Percentiles rank a stretch among this genome's conserved stretches.
Evolutionary conservation across 2,113 vertebrate species (phyloP).

Genomic region (Cnemophilus loriae): DNA sequence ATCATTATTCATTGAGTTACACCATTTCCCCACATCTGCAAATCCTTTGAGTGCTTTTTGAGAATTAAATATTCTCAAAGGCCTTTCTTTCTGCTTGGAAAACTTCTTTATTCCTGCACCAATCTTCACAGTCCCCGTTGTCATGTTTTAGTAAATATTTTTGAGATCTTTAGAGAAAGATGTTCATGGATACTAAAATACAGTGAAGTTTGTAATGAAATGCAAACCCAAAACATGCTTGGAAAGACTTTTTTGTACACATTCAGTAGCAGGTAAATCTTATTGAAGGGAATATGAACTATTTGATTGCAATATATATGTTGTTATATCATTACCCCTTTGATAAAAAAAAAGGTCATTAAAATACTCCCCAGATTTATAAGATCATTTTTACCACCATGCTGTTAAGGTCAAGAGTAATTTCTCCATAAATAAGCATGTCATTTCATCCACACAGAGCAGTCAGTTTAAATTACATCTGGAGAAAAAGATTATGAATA

Average conservation of each 20-base stretch:
- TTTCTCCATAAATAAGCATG: neutral
- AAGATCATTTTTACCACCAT: neutral
- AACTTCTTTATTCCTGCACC: neutral
- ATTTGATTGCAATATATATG: neutral
- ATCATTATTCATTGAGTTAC: neutral
- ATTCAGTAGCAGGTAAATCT: neutral
- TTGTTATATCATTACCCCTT: neutral
- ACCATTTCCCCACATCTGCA: neutral
- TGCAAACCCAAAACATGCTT: neutral
- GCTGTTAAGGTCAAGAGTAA: neutral
- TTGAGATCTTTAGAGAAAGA: neutral
- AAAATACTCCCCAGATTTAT: neutral
- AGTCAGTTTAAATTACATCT: neutral
- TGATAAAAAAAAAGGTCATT: neutral
- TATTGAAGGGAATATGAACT: neutral
- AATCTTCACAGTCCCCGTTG: fast-evolving
- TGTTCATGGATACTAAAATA: neutral
- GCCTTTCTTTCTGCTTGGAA: neutral
- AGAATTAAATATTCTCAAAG: neutral
- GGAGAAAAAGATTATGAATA: neutral
- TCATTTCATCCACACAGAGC: neutral
- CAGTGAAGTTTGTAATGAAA: neutral
- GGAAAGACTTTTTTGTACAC: neutral
- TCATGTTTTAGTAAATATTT: neutral
- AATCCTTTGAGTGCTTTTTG: neutral